Percentiles rank a stretch among this genome's conserved stretches.
These are phyloP conservation scores for Dallia pectoralis DNA, from an alignment of 2,797 vertebrate species.

Conservation along the genomic window DNA sequence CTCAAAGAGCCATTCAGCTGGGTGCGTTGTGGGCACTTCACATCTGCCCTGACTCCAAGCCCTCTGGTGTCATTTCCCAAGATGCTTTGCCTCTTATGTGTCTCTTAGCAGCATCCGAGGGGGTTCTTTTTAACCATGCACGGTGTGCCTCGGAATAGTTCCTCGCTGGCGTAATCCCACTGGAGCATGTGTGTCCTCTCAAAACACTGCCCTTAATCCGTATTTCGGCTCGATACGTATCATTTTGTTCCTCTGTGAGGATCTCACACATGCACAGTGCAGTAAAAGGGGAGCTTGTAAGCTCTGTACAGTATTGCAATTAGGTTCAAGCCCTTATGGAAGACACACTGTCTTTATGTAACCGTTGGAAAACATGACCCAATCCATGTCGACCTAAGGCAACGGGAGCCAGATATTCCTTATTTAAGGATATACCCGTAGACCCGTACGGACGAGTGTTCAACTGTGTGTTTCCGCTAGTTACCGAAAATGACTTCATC, in stretches of 20 bases:
- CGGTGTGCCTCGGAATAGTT: constrained; percentile 61
- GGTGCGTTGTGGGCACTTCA: constrained; percentile 52
- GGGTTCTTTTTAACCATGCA: constrained; percentile 42
- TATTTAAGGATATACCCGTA: not conserved
- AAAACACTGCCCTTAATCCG: constrained; percentile 57
- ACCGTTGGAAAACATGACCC: not conserved
- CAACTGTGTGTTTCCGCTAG: not conserved
- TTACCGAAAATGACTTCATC: not conserved
- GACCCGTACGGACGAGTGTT: too few species aligned
- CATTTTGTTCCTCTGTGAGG: constrained; percentile 32
- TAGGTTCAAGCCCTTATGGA: constrained; percentile 16
- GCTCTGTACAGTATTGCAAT: constrained; percentile 26
- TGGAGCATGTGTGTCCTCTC: constrained; percentile 63
- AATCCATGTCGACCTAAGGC: too few species aligned
- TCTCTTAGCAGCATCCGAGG: constrained; percentile 48
- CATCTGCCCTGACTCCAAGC: constrained; percentile 35
- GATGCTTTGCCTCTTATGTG: constrained; percentile 52
- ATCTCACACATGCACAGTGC: constrained; percentile 22
- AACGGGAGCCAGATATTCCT: too few species aligned
- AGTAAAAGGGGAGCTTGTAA: not conserved
- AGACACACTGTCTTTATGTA: constrained; percentile 15
- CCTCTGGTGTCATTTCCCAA: constrained; percentile 38
- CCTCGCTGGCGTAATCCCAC: constrained; percentile 61
- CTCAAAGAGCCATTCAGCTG: constrained; percentile 56
- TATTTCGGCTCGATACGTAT: constrained; percentile 53